Percentiles rank a stretch among this genome's conserved stretches.
Conservation (phyloP, 2,113 vertebrate species). For the Gopherus evgoodei region DNA sequence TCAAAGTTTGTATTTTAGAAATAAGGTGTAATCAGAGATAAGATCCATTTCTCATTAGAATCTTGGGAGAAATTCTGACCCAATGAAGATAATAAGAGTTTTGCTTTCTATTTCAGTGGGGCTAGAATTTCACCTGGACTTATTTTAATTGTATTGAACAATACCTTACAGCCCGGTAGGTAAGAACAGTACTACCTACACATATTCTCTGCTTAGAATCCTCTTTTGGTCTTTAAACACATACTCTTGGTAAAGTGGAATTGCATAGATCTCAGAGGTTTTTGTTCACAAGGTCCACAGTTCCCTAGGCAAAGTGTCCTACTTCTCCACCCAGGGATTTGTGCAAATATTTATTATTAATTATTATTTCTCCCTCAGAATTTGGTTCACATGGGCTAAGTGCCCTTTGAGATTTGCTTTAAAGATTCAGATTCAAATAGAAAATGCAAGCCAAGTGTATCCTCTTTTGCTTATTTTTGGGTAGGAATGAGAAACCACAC, state of each 20-base stretch:
- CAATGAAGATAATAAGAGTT: background rate
- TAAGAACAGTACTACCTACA: too few relatives aligned
- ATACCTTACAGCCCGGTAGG: too few relatives aligned
- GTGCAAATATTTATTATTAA: too few relatives aligned
- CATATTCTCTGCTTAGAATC: too few relatives aligned
- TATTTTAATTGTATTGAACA: too few relatives aligned
- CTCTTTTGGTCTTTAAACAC: too few relatives aligned
- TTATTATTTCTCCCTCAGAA: background rate
- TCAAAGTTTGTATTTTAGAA: accelerated
- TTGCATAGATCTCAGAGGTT: background rate
- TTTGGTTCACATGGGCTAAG: background rate
- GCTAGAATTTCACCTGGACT: too few relatives aligned
- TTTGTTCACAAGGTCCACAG: background rate
- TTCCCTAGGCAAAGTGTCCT: too few relatives aligned
- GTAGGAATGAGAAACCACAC: background rate
- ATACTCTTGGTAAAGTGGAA: background rate
- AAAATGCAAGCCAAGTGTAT: background rate
- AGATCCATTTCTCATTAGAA: accelerated
- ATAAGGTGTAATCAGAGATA: accelerated
- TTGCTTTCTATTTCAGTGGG: too few relatives aligned
- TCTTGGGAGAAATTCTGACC: background rate
- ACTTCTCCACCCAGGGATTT: too few relatives aligned
- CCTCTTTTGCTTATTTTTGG: background rate
- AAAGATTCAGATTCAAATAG: background rate
- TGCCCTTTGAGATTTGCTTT: background rate